A percentile compares a stretch with the other conserved stretches of the same genome.
These are phyloP conservation scores for Stichopus chloronotus DNA, from an alignment of 35 echinoderm and acorn worm genomes.

Conservation along the genomic window DNA sequence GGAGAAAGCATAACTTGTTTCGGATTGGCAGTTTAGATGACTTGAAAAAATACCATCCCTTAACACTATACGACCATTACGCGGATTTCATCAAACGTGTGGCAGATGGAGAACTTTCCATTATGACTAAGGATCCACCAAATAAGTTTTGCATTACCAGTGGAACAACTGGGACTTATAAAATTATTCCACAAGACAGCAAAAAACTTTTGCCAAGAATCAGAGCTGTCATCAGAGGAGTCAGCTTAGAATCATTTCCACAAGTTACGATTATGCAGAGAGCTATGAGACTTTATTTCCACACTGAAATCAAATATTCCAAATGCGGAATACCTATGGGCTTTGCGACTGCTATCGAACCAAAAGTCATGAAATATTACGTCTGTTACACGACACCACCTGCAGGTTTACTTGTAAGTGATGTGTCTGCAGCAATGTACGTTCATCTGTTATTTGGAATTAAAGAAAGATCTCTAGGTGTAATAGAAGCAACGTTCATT, in stretches of 20 bases:
- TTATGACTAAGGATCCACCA: slow-evolving; percentile 20
- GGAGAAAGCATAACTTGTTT: background rate
- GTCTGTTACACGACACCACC: slow-evolving; percentile 10
- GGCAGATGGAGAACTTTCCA: slow-evolving; percentile 18
- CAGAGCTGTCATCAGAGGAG: slow-evolving; percentile 4
- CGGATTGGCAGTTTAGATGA: slow-evolving; percentile 23
- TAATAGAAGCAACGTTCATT: slow-evolving; percentile 30
- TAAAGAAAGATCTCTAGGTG: slow-evolving; percentile 17
- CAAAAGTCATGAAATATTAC: background rate
- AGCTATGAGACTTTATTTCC: background rate
- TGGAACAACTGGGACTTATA: slow-evolving; percentile 34
- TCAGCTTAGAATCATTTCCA: background rate
- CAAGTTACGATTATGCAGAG: background rate
- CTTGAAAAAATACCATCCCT: slow-evolving; percentile 13
- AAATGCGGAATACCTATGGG: slow-evolving; percentile 41
- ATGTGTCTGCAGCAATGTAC: slow-evolving; percentile 41
- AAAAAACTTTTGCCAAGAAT: background rate
- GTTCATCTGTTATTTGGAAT: slow-evolving; percentile 42
- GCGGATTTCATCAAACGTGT: slow-evolving; percentile 52
- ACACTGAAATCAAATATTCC: background rate
- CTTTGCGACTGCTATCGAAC: slow-evolving; percentile 29
- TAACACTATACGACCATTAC: slow-evolving; percentile 53
- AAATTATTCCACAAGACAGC: slow-evolving; percentile 40
- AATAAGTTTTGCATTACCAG: slow-evolving; percentile 11
- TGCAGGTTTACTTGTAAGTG: background rate